Evolutionary conservation across 2,888 invertebrate genomes (phyloP).

Genomic region (Azorinus chamasolen): DNA sequence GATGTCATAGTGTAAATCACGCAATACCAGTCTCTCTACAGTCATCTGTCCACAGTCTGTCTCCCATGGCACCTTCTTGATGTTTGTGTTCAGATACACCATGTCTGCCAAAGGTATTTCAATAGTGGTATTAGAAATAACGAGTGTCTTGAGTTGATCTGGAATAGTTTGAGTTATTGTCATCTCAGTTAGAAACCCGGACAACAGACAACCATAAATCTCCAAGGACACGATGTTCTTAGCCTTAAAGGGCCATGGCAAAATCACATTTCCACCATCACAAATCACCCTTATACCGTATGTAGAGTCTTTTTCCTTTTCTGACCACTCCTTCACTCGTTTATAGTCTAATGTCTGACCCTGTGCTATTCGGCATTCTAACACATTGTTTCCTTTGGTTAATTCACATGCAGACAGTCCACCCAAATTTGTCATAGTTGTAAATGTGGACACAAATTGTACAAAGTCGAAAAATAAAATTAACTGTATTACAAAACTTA

Average conservation of each 20-base stretch:
- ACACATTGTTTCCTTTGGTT: background rate
- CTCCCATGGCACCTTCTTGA: slow-evolving; percentile 40
- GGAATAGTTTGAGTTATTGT: slow-evolving; percentile 21
- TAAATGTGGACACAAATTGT: too few relatives aligned
- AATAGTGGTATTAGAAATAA: slow-evolving; percentile 41
- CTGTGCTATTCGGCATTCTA: slow-evolving; percentile 39
- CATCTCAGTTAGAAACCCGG: slow-evolving; percentile 59
- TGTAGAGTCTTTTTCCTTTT: slow-evolving; percentile 29
- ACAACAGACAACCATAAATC: slow-evolving; percentile 37
- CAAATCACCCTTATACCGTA: slow-evolving; percentile 38
- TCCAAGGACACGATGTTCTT: slow-evolving; percentile 42
- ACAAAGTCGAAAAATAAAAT: too few relatives aligned
- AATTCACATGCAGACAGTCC: too few relatives aligned
- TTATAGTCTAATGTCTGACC: slow-evolving; percentile 51
- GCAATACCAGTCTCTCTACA: slow-evolving; percentile 44
- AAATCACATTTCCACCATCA: slow-evolving; percentile 23
- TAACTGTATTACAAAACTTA: too few relatives aligned
- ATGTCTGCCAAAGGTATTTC: slow-evolving; percentile 46
- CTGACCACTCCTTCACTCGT: slow-evolving; percentile 37
- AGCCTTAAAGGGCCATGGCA: slow-evolving; percentile 64
- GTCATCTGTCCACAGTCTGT: slow-evolving; percentile 60
- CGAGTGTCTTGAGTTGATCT: slow-evolving; percentile 39
- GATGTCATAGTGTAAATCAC: slow-evolving; percentile 52
- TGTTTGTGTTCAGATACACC: slow-evolving; percentile 25
- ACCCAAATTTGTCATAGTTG: too few relatives aligned